Conservation (phyloP, 2,113 vertebrate genomes). For the Ophthalmolycus amberensis region DNA sequence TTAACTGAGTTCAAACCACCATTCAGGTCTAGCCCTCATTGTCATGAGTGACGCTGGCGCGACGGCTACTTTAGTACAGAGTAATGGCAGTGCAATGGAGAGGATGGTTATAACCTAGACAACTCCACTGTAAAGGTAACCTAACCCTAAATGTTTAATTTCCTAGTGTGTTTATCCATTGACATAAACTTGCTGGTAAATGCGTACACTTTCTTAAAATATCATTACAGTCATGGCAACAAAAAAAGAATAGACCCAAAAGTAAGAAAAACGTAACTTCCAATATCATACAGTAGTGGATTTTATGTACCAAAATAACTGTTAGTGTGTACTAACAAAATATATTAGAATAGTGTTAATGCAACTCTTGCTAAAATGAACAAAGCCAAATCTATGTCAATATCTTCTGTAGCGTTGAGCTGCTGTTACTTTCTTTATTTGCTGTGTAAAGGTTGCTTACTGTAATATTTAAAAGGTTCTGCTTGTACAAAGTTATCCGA, state of each 20-base stretch:
- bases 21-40: conserved; percentile 96
- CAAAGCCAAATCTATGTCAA: conserved; percentile 80
- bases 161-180: conserved; percentile 88
- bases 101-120: conserved; percentile 98
- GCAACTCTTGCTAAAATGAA: conserved; percentile 86
- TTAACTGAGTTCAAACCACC: conserved; percentile 92
- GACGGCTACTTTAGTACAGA: conserved; percentile 95
- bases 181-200: conserved; percentile 90
- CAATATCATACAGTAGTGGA: conserved; percentile 78
- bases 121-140: conserved; percentile 97
- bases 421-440: conserved; percentile 83
- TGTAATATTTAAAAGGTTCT: conserved; percentile 74
- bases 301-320: conserved; percentile 82
- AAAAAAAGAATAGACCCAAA: conserved; percentile 77
- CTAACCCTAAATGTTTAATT: conserved; percentile 97
- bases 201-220: conserved; percentile 86
- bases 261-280: conserved; percentile 79
- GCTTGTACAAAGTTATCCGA: conserved; percentile 68
- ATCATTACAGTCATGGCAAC: conserved; percentile 75
- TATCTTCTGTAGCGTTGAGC: conserved; percentile 81
- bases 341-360: conserved; percentile 82
- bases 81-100: conserved; percentile 93
- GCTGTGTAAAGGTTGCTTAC: conserved; percentile 77
- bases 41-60: conserved; percentile 89
- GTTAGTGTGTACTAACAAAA: conserved; percentile 82